Conservation (phyloP, 2,797 vertebrate species). For the Semotilus atromaculatus region DNA sequence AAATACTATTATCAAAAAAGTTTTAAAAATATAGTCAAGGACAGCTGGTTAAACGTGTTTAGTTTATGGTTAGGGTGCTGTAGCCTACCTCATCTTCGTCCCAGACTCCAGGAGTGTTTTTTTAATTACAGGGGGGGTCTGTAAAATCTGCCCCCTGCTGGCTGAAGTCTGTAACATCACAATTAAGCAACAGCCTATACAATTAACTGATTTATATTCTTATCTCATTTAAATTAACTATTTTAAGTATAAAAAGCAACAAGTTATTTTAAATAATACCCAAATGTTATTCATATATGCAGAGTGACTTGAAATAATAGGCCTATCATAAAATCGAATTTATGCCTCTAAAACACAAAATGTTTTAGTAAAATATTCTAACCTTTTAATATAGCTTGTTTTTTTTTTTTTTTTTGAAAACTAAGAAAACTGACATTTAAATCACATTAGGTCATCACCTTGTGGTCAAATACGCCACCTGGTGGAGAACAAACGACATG, state of each 20-base stretch:
- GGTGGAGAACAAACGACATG: constrained; percentile 62
- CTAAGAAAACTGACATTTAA: neutral
- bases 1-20: constrained; percentile 50
- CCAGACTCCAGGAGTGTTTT: constrained; percentile 65
- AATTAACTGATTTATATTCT: neutral
- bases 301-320: neutral
- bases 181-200: constrained; percentile 25
- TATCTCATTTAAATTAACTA: neutral
- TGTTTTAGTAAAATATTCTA: neutral
- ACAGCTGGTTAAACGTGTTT: neutral
- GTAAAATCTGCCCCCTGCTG: constrained; percentile 75
- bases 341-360: neutral
- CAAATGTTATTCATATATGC: neutral
- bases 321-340: neutral
- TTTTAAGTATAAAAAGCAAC: neutral
- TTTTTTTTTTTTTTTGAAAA: neutral
- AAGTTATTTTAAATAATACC: neutral
- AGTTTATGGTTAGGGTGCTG: constrained; percentile 76
- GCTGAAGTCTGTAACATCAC: constrained; percentile 42
- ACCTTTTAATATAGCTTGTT: neutral
- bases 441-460: constrained; percentile 1
- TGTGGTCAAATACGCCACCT: constrained; percentile 64
- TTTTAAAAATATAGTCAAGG: neutral
- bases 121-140: constrained; percentile 62
- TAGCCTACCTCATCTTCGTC: constrained; percentile 75